Percentiles rank a stretch among this genome's conserved stretches.
Conservation (phyloP, 2,113 vertebrate species). For the Oenanthe melanoleuca region DNA sequence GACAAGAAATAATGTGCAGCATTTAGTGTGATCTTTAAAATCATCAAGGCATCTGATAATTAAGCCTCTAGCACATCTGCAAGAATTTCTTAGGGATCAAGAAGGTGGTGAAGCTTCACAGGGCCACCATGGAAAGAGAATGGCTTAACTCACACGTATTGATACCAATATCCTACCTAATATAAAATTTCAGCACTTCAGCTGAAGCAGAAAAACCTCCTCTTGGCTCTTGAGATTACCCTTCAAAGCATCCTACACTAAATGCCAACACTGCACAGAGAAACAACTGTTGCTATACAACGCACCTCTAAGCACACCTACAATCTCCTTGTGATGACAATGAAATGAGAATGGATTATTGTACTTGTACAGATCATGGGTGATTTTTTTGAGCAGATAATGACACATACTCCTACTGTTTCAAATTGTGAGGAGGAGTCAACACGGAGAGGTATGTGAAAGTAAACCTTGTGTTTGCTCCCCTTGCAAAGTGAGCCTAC, state of each 20-base stretch:
- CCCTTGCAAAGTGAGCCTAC: not conserved
- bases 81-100: not conserved
- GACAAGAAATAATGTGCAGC: not conserved
- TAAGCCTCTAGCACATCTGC: not conserved
- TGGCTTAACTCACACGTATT: not conserved
- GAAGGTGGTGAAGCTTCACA: not conserved
- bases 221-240: not conserved
- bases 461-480: conserved; percentile 57
- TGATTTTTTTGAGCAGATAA: conserved; percentile 44
- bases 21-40: not conserved
- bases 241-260: conserved; percentile 16
- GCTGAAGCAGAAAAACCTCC: not conserved
- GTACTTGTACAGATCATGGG: conserved; percentile 39
- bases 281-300: conserved; percentile 44
- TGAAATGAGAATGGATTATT: conserved; percentile 60
- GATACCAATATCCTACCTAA: not conserved
- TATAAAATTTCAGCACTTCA: not conserved
- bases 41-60: not conserved
- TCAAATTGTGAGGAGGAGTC: conserved; percentile 56
- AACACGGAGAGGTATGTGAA: conserved; percentile 16
- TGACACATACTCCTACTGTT: conserved; percentile 70
- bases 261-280: not conserved
- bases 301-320: conserved; percentile 49
- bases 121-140: not conserved
- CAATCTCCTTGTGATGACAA: conserved; percentile 52